Evolutionary conservation across 2,797 vertebrate genomes (phyloP).

Genomic region (Valencia hispanica): DNA sequence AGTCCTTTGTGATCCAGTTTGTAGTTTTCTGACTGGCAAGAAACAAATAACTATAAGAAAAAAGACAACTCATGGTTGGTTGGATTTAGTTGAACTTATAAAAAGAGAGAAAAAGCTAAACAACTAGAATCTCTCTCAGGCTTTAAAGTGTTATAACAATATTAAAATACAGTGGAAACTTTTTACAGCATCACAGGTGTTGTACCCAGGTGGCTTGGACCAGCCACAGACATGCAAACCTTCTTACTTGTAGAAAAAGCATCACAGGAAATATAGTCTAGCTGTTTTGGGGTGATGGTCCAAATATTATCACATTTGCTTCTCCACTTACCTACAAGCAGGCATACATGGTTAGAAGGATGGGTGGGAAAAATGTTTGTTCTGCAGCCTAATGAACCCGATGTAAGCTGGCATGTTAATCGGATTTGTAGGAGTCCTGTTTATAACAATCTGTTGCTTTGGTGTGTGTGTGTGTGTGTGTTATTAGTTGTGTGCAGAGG

Average conservation of each 20-base stretch:
- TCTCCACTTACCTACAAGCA: no score
- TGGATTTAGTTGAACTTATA: no score
- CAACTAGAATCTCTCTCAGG: neutral
- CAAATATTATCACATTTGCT: no score
- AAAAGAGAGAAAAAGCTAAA: neutral
- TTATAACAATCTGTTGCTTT: neutral
- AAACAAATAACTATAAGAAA: no score
- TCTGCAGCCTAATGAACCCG: neutral
- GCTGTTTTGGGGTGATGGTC: no score
- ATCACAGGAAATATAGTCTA: no score
- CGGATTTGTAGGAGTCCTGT: neutral
- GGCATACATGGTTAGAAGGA: no score
- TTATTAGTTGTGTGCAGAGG: slow-evolving; percentile 72
- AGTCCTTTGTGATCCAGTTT: no score
- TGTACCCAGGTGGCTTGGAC: neutral
- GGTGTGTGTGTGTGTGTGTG: neutral
- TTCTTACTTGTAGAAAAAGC: neutral
- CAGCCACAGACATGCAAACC: neutral
- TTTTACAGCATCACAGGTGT: neutral
- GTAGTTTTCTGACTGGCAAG: no score
- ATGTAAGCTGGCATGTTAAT: neutral
- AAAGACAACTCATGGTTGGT: no score
- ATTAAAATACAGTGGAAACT: neutral
- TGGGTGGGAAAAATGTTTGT: neutral
- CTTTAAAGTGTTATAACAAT: neutral